These are phyloP conservation scores for Spinus pinus DNA, from an alignment of 2,797 vertebrate genomes.

Conservation along the genomic window DNA sequence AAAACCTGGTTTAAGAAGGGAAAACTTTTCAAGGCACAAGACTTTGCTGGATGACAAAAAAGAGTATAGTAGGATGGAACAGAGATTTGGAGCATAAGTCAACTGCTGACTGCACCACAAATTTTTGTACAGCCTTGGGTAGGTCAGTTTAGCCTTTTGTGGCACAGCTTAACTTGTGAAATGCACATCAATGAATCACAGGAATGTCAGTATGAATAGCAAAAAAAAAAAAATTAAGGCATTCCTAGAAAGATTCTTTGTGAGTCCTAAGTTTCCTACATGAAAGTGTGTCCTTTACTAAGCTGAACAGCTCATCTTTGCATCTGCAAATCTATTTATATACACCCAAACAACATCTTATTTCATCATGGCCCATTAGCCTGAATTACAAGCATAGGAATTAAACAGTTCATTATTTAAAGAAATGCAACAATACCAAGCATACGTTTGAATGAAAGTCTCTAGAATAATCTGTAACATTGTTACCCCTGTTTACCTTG, in stretches of 20 bases:
- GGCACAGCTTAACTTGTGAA: neutral
- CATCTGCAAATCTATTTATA: neutral
- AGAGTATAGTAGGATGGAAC: neutral
- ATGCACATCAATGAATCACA: neutral
- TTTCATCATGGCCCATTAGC: neutral
- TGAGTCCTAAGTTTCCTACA: neutral
- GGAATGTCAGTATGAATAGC: neutral
- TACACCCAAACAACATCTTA: neutral
- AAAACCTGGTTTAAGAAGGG: neutral
- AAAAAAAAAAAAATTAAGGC: neutral
- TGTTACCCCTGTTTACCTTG: constrained; percentile 68
- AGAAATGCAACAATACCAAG: neutral
- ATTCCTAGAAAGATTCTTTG: constrained; percentile 18
- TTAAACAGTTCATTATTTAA: neutral
- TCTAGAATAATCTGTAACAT: constrained; percentile 45
- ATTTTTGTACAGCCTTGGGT: neutral
- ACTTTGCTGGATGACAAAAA: neutral
- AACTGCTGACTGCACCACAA: neutral
- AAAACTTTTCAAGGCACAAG: neutral
- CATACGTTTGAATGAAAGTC: constrained; percentile 46
- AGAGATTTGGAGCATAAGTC: neutral
- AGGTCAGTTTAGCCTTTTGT: neutral
- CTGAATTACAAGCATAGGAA: neutral
- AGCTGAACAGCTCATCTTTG: neutral
- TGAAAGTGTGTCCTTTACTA: neutral